phyloP scores from a whole-genome alignment of 2,797 vertebrate genomes.

The Odontamblyopus rebecca region DNA sequence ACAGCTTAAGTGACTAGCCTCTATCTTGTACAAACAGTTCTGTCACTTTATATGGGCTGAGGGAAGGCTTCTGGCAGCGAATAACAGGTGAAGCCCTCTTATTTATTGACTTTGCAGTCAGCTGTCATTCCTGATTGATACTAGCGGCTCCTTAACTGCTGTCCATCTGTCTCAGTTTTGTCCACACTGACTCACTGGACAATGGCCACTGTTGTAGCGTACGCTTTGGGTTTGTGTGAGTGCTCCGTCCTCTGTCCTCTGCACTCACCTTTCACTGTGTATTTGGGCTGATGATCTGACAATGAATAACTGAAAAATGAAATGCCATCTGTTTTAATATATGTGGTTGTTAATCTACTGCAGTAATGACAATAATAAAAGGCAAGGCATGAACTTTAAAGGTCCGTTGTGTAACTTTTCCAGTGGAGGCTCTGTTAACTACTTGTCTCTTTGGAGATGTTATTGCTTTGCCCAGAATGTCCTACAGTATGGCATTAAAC shows the following conservation, averaged over 20 bases:
- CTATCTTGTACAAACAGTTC: conserved; percentile 54
- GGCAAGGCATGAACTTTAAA: neutral
- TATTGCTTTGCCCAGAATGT: no score
- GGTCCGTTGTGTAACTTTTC: no score
- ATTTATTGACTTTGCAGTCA: conserved; percentile 62
- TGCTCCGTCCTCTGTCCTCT: neutral
- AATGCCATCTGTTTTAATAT: neutral
- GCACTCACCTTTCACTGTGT: neutral
- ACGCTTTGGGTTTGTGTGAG: conserved; percentile 11
- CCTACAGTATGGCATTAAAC: no score
- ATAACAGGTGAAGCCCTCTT: conserved; percentile 60
- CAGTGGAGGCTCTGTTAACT: no score
- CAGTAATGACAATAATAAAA: neutral
- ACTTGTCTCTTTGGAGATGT: no score
- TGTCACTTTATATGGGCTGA: conserved; percentile 51
- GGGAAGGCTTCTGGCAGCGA: conserved; percentile 58
- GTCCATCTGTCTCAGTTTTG: conserved; percentile 65
- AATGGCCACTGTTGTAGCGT: conserved; percentile 12
- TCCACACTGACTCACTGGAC: conserved; percentile 30
- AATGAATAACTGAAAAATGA: neutral
- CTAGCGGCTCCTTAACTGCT: conserved; percentile 59
- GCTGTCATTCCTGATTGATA: conserved; percentile 62
- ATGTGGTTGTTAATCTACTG: neutral
- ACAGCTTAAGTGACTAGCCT: conserved; percentile 22
- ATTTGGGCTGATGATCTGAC: neutral